phyloP scores from a whole-genome alignment of 2,888 invertebrate species.

The Podotricha telesiphe region DNA sequence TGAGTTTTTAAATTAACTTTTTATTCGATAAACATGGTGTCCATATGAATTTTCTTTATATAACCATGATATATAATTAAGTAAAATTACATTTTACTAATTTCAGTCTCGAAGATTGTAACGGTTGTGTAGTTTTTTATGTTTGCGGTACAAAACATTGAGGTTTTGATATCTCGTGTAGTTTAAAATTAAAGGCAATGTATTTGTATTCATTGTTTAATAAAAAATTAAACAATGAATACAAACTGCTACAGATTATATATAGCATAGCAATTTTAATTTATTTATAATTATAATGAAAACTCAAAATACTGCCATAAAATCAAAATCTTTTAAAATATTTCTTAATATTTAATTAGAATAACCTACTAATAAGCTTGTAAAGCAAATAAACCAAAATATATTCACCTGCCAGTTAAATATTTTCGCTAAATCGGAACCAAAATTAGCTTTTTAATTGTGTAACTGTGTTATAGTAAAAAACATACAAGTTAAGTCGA shows the following conservation, averaged over 20 bases:
- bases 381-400: not conserved
- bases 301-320: too few relatives aligned
- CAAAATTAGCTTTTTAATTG: slow-evolving; percentile 3
- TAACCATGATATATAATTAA: too few relatives aligned
- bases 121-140: not conserved
- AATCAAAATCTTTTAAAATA: too few relatives aligned
- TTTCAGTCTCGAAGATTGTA: not conserved
- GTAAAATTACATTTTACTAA: not conserved
- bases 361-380: too few relatives aligned
- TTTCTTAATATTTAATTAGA: not conserved
- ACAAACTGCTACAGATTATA: too few relatives aligned
- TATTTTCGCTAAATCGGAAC: not conserved
- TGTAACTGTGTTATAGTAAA: not conserved
- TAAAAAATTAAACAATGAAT: too few relatives aligned
- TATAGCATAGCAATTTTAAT: too few relatives aligned
- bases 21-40: not conserved
- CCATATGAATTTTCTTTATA: not conserved
- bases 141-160: not conserved
- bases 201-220: too few relatives aligned
- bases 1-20: slow-evolving; percentile 11
- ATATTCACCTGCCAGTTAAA: not conserved
- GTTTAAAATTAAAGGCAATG: not conserved
- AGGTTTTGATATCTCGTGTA: not conserved
- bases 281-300: too few relatives aligned
- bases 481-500: not conserved